Conservation (phyloP, 2,888 invertebrate genomes). For the Serripes groenlandicus region DNA sequence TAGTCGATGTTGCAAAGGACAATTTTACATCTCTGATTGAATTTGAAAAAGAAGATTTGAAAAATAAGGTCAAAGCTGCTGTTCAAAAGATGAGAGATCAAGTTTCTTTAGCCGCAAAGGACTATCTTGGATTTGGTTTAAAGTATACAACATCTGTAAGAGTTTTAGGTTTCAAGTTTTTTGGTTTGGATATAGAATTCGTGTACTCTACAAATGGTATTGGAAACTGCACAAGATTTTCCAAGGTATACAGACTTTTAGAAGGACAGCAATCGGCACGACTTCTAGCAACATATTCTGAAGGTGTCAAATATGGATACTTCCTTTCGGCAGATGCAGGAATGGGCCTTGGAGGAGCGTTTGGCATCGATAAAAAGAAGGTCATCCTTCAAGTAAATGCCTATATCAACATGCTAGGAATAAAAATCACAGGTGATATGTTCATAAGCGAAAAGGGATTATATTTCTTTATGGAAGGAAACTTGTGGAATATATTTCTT, state of each 20-base stretch:
- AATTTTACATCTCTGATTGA: conserved; percentile 10
- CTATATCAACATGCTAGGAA: conserved; percentile 29
- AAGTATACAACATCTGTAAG: conserved; percentile 9
- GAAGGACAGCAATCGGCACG: conserved; percentile 38
- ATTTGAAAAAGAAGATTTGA: conserved; percentile 12
- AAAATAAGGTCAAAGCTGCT: conserved; percentile 5
- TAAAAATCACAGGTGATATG: conserved; percentile 31
- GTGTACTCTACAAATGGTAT: conserved; percentile 28
- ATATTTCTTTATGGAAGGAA: conserved; percentile 37
- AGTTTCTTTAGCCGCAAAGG: not conserved
- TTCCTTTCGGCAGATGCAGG: conserved; percentile 18
- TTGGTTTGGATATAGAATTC: conserved; percentile 42
- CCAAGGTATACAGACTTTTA: conserved; percentile 42
- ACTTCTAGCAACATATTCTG: conserved; percentile 1
- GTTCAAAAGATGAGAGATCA: conserved; percentile 25
- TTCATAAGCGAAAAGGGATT: conserved; percentile 42
- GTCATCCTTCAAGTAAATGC: conserved; percentile 33
- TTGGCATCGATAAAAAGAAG: conserved; percentile 7
- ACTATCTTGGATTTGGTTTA: conserved; percentile 28
- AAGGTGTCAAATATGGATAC: conserved; percentile 1
- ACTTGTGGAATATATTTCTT: conserved; percentile 50
- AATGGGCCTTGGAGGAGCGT: conserved; percentile 12
- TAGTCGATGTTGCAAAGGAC: conserved; percentile 11
- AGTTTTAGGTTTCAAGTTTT: conserved; percentile 26
- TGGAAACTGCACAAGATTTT: conserved; percentile 42